phyloP scores from a whole-genome alignment of 1,140 invertebrate genomes.

The Halesus radiatus region DNA sequence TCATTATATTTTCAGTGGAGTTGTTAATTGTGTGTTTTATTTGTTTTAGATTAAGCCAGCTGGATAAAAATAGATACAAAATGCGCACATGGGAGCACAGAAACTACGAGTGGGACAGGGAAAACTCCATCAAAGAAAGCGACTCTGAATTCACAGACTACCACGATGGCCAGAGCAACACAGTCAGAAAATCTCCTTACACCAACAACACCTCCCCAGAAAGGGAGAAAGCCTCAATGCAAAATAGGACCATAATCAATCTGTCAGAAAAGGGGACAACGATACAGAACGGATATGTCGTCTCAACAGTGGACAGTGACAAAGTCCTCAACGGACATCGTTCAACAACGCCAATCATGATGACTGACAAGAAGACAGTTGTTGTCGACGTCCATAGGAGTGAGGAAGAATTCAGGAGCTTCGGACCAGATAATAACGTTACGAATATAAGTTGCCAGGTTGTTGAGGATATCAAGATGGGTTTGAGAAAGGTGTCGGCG shows the following conservation, averaged over 20 bases:
- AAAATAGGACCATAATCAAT: conserved; percentile 78
- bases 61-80: conserved; percentile 51
- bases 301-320: conserved; percentile 54
- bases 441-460: conserved; percentile 52
- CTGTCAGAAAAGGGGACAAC: conserved; percentile 77
- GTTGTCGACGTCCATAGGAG: conserved; percentile 74
- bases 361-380: conserved; percentile 72
- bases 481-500: conserved; percentile 32
- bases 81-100: conserved; percentile 51
- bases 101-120: conserved; percentile 52
- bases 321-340: conserved; percentile 29
- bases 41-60: conserved; percentile 50
- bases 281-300: conserved; percentile 74
- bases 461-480: conserved; percentile 22
- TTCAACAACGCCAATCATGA: conserved; percentile 20
- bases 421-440: conserved; percentile 46
- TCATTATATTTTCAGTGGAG: too few species aligned
- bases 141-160: conserved; percentile 47
- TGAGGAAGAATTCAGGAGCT: conserved; percentile 57
- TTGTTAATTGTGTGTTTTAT: too few species aligned
- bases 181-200: conserved; percentile 41
- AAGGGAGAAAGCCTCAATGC: conserved; percentile 50
- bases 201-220: conserved; percentile 32
- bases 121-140: conserved; percentile 51
- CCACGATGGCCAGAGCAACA: conserved; percentile 24